phyloP scores from a whole-genome alignment of 2,888 invertebrate genomes.

The Agrotis puta region DNA sequence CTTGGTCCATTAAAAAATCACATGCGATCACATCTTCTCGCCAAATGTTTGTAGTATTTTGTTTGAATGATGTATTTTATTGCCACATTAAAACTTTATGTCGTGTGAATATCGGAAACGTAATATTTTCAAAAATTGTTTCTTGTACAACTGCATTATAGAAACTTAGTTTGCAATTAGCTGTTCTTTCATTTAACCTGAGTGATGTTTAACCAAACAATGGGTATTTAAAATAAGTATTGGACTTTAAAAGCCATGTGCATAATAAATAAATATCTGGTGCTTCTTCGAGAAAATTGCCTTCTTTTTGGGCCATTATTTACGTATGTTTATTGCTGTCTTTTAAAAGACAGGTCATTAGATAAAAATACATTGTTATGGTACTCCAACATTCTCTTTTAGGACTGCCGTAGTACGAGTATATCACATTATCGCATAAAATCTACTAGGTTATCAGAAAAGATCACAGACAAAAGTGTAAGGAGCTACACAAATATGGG shows the following conservation, averaged over 20 bases:
- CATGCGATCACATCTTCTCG: not conserved
- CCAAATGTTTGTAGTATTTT: not conserved
- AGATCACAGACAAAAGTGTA: too few species aligned
- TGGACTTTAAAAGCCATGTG: slow-evolving; percentile 23
- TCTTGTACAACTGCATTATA: slow-evolving; percentile 28
- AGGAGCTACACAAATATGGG: too few species aligned
- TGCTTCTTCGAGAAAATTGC: slow-evolving; percentile 29
- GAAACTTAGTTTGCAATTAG: slow-evolving; percentile 32
- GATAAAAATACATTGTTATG: not conserved
- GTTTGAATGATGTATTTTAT: slow-evolving; percentile 5
- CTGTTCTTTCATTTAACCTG: slow-evolving; percentile 17
- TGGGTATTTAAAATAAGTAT: slow-evolving; percentile 23
- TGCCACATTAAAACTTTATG: not conserved
- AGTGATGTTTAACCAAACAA: slow-evolving; percentile 42
- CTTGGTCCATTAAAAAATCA: not conserved
- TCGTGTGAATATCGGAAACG: not conserved
- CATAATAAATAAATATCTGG: slow-evolving; percentile 30
- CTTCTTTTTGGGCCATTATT: slow-evolving; percentile 28
- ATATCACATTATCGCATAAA: too few species aligned
- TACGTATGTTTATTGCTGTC: not conserved
- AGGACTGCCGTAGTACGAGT: too few species aligned
- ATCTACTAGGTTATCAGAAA: too few species aligned
- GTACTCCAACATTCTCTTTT: too few species aligned
- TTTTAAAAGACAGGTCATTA: slow-evolving; percentile 2
- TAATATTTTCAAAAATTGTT: slow-evolving; percentile 32